Evolutionary conservation across 2,797 vertebrate species (phyloP).

Genomic region (Lepus oiostolus): DNA sequence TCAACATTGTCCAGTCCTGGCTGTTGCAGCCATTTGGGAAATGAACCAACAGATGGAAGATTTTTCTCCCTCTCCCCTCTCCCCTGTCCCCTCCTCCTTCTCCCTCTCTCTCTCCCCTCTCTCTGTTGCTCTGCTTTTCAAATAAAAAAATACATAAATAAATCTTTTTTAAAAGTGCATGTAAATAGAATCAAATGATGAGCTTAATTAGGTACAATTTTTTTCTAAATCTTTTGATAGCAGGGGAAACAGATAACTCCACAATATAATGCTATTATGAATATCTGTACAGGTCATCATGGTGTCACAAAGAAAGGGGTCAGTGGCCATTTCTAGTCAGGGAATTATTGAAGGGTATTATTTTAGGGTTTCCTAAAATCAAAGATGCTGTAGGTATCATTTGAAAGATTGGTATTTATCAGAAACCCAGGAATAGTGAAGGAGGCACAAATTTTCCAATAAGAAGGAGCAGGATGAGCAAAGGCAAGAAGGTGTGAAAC

Average conservation of each 20-base stretch:
- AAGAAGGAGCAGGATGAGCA: neutral
- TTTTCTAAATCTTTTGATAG: too few relatives aligned
- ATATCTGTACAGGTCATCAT: neutral
- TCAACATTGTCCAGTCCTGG: too few relatives aligned
- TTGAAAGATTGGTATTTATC: neutral
- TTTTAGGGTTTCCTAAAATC: neutral
- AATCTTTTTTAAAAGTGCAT: too few relatives aligned
- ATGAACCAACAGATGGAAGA: too few relatives aligned
- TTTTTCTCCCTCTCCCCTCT: too few relatives aligned
- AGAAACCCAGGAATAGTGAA: neutral
- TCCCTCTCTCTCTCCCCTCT: too few relatives aligned
- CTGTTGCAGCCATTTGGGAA: too few relatives aligned
- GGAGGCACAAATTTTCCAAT: neutral
- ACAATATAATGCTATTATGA: neutral
- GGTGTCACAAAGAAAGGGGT: neutral
- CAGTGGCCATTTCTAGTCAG: slow-evolving; percentile 13
- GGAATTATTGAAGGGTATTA: neutral
- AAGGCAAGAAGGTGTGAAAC: neutral
- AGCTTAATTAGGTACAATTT: too few relatives aligned
- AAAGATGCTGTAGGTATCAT: neutral
- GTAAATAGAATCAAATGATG: too few relatives aligned
- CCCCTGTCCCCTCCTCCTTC: too few relatives aligned
- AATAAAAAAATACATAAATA: too few relatives aligned
- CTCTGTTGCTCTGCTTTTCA: too few relatives aligned
- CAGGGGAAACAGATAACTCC: neutral